Evolutionary conservation across 2,888 invertebrate genomes (phyloP), one percentile per base, ranked within the genome.

Genomic region (Carpatolechia fugitivella): DNA sequence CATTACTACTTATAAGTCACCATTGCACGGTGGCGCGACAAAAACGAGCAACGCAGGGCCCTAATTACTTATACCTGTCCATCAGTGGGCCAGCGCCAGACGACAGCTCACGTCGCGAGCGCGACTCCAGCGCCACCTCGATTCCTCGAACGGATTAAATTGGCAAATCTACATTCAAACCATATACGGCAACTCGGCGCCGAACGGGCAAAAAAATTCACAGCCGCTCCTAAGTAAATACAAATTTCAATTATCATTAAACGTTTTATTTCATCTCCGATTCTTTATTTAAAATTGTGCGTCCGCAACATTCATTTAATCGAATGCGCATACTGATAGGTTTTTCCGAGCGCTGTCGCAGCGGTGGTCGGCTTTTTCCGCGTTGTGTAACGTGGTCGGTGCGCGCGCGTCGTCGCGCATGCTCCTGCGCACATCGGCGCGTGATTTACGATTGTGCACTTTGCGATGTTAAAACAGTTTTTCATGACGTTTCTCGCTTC

Each of bases 201-300:
- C 81, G 74, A 68, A 65, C 59, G 50, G 18, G 67, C 70, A 81
- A 89, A 88, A 87, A 85, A 72, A 68, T 60, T 61, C 63, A 58
- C 74, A 64, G 66, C 69, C 60, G 61, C 63, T 64, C 67, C 76
- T 83, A 87, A 85, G 82, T 84, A 84, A 88, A 85, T 79, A 85
- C 86, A 86, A 86, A 88, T 87, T 90, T 87, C 79, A 87, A 85
- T 88, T 85, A 88, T 85, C 82, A 87, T 85, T 82, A 76, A 78
- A 78, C 72, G 76, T 87, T 87, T 86, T 82, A 80, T 83, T 74
- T 82, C 74, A 81, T 82, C 80, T 76, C 71, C 76, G 80, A 78
- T 81, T 83, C 76, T 80, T 81, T 76, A 78, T 82, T 80, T 80
- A 79, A 80, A 76, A 69, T 70, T 73, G 71, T 69, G 69, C 61